A percentile compares a stretch with the other conserved stretches of the same genome.
Conservation (phyloP, 2,888 invertebrate species). For the Boloria selene region DNA sequence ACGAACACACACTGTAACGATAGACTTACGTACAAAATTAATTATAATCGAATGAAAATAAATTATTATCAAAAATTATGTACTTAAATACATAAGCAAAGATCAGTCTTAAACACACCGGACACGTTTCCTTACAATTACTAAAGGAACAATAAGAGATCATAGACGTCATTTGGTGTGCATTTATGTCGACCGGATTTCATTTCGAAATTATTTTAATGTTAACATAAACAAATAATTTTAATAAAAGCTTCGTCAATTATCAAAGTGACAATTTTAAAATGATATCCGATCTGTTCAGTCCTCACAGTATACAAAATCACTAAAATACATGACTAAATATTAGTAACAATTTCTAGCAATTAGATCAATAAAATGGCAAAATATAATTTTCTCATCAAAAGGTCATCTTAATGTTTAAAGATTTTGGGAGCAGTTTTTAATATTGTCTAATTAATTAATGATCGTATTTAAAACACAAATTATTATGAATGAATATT, state of each 20-base stretch:
- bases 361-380: background rate
- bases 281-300: constrained; percentile 37
- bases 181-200: constrained; percentile 33
- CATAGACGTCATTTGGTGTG: constrained; percentile 51
- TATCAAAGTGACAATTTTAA: constrained; percentile 6
- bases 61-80: constrained; percentile 46
- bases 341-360: constrained; percentile 29
- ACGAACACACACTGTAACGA: constrained; percentile 81
- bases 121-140: constrained; percentile 55
- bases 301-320: constrained; percentile 25
- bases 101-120: constrained; percentile 55
- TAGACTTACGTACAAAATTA: constrained; percentile 67
- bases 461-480: background rate
- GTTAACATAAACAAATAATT: too few relatives aligned
- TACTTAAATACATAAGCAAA: constrained; percentile 59
- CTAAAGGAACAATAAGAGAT: constrained; percentile 75
- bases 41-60: constrained; percentile 61
- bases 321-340: constrained; percentile 20
- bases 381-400: constrained; percentile 20
- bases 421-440: background rate
- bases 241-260: too few relatives aligned
- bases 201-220: constrained; percentile 15
- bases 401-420: background rate
- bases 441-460: background rate
- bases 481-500: background rate